Percentiles rank a stretch among this genome's conserved stretches.
Conservation (phyloP, 23 tunicate species). For the Pegea sp. region DNA sequence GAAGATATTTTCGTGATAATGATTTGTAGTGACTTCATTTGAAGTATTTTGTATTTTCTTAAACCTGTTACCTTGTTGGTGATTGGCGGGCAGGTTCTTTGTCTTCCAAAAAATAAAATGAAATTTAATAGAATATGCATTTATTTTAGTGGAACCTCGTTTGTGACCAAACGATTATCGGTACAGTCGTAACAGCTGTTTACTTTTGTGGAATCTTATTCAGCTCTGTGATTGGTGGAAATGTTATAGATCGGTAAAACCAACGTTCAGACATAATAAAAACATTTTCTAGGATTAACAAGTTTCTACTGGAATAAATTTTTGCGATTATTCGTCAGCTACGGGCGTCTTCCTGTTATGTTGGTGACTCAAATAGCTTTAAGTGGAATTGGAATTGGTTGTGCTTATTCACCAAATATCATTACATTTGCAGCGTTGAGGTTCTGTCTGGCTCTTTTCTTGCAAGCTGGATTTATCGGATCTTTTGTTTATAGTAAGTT, state of each 20-base stretch:
- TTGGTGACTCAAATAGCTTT: constrained; percentile 38
- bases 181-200: constrained; percentile 48
- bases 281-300: too few species aligned
- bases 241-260: constrained; percentile 57
- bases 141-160: constrained; percentile 59
- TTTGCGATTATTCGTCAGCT: constrained; percentile 15
- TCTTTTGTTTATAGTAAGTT: constrained; percentile 83
- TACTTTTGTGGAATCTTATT: constrained; percentile 50
- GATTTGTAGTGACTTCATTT: not conserved
- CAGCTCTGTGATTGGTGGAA: constrained; percentile 70
- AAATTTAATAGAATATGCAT: not conserved
- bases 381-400: constrained; percentile 53
- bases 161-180: constrained; percentile 39
- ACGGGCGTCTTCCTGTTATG: constrained; percentile 72
- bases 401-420: constrained; percentile 69
- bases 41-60: not conserved
- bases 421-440: constrained; percentile 53
- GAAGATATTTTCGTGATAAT: not conserved
- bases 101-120: too few species aligned
- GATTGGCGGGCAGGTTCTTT: too few species aligned
- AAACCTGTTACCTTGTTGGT: not conserved
- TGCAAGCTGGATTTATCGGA: constrained; percentile 74
- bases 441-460: constrained; percentile 49
- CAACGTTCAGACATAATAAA: too few species aligned
- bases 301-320: not conserved